A percentile compares a stretch with the other conserved stretches of the same genome.
Conservation (phyloP, 2,113 vertebrate species). For the Rostratula benghalensis region DNA sequence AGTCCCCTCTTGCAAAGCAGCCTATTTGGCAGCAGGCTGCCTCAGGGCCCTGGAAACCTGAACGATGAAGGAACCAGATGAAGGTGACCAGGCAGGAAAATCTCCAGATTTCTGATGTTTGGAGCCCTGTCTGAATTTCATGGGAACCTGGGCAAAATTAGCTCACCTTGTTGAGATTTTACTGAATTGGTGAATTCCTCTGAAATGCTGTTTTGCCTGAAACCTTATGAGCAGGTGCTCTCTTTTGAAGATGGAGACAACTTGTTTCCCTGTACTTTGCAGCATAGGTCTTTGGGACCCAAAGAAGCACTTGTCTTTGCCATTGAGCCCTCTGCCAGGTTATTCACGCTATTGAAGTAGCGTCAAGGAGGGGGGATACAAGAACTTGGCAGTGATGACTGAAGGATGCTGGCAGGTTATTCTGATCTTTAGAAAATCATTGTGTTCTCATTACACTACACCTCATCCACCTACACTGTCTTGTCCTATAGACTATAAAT, state of each 20-base stretch:
- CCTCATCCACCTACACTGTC: conserved; percentile 22
- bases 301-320: not conserved
- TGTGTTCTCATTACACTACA: conserved; percentile 15
- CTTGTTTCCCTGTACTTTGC: not conserved
- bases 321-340: not conserved
- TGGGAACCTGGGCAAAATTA: conserved; percentile 66
- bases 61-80: conserved; percentile 54
- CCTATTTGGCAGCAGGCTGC: not conserved
- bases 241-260: conserved; percentile 1
- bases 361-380: not conserved
- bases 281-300: not conserved
- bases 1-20: conserved; percentile 23
- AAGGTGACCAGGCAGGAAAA: conserved; percentile 61
- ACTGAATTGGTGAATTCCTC: conserved; percentile 68
- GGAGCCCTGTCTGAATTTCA: conserved; percentile 40
- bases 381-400: not conserved
- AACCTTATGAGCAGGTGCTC: conserved; percentile 57
- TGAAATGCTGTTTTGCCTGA: conserved; percentile 61
- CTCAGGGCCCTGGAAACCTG: conserved; percentile 45
- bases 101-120: conserved; percentile 63
- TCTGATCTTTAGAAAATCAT: conserved; percentile 35
- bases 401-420: conserved; percentile 35
- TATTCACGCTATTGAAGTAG: not conserved
- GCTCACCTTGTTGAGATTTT: conserved; percentile 61
- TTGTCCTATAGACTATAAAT: conserved; percentile 36